Percentiles rank a stretch among this genome's conserved stretches.
These are phyloP conservation scores for Uria aalge DNA, from an alignment of 2,113 vertebrate genomes.

Conservation along the genomic window DNA sequence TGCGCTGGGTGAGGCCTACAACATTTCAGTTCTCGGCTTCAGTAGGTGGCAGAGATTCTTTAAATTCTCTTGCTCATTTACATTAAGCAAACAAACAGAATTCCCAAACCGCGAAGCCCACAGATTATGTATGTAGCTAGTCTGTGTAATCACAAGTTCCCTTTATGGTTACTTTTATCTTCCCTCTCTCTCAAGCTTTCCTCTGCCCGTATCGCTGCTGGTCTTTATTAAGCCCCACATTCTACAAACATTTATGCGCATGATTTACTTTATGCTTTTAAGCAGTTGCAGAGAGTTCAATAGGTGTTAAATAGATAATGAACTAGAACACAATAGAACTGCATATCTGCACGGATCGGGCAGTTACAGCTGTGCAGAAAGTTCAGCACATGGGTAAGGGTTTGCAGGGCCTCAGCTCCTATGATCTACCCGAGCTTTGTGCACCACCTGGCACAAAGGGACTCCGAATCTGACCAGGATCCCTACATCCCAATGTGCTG, in stretches of 20 bases:
- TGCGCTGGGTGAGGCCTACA: background rate
- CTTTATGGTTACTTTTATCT: conserved; percentile 3
- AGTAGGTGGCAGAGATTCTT: conserved; percentile 25
- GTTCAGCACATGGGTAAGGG: background rate
- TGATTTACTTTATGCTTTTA: conserved; percentile 22
- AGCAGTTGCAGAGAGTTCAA: background rate
- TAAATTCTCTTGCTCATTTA: conserved; percentile 39
- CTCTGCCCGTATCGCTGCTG: background rate
- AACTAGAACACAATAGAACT: background rate
- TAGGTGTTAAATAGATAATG: conserved; percentile 12
- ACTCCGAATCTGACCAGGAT: background rate
- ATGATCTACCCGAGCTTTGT: background rate
- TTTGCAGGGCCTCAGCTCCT: background rate
- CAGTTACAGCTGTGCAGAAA: background rate
- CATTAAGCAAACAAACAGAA: conserved; percentile 54
- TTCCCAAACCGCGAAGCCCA: background rate
- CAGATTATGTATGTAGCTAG: background rate
- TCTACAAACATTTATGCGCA: background rate
- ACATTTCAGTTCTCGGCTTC: background rate
- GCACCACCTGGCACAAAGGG: background rate
- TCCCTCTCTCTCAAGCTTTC: background rate
- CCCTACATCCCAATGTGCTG: background rate
- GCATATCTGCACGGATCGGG: background rate
- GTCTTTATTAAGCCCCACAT: background rate
- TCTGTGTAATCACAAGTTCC: background rate